A percentile compares a stretch with the other conserved stretches of the same genome.
These are phyloP conservation scores for Drosophila greeni DNA, from an alignment of 2,888 invertebrate genomes.

Conservation along the genomic window DNA sequence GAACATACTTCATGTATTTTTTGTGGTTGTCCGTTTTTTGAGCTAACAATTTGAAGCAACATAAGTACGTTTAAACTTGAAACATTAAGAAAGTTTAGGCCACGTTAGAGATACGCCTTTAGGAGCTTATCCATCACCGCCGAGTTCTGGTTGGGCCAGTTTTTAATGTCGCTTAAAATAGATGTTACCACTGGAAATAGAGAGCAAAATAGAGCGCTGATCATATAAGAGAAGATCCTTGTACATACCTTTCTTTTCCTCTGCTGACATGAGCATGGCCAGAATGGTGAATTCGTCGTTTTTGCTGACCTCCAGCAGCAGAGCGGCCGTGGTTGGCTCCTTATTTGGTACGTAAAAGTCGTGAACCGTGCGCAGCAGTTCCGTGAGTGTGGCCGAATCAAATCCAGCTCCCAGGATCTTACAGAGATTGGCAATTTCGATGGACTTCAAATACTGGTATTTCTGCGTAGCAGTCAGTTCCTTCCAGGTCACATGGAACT, in stretches of 20 bases:
- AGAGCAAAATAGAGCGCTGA: background rate
- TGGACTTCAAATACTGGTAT: slow-evolving; percentile 76
- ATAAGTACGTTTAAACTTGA: slow-evolving; percentile 36
- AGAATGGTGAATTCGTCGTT: slow-evolving; percentile 75
- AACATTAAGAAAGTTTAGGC: slow-evolving; percentile 26
- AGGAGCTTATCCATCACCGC: slow-evolving; percentile 49
- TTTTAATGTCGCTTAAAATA: slow-evolving; percentile 63
- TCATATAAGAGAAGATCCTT: background rate
- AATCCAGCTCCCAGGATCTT: slow-evolving; percentile 77
- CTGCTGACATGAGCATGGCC: slow-evolving; percentile 73
- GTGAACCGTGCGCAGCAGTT: slow-evolving; percentile 69
- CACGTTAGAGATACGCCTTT: slow-evolving; percentile 62
- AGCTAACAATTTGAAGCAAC: slow-evolving; percentile 50
- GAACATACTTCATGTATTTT: slow-evolving; percentile 26
- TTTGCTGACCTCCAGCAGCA: slow-evolving; percentile 75
- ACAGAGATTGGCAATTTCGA: slow-evolving; percentile 68
- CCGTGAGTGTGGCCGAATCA: slow-evolving; percentile 74
- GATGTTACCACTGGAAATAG: slow-evolving; percentile 59
- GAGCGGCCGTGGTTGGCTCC: slow-evolving; percentile 61
- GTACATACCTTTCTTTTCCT: slow-evolving; percentile 71
- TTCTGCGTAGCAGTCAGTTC: slow-evolving; percentile 73
- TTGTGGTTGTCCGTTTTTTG: slow-evolving; percentile 22
- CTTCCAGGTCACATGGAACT: slow-evolving; percentile 78
- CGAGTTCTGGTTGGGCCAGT: slow-evolving; percentile 47
- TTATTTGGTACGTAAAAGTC: slow-evolving; percentile 71